Percentiles rank a stretch among this genome's conserved stretches.
Evolutionary conservation across 2,797 vertebrate genomes (phyloP).

Genomic region (Novumbra hubbsi): DNA sequence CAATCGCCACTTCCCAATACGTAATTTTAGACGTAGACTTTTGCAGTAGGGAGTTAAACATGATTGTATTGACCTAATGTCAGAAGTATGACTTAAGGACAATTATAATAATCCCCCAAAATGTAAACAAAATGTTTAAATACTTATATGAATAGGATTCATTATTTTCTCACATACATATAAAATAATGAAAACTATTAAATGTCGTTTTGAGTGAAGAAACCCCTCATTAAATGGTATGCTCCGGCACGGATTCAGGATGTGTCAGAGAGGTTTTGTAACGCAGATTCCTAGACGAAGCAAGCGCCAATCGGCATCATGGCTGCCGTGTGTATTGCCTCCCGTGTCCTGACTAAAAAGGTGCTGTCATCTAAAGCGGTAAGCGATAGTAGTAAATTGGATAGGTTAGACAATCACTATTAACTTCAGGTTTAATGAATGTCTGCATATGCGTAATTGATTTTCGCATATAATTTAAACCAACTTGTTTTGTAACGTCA

Average conservation of each 20-base stretch:
- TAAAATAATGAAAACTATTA: background rate
- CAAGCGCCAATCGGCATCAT: conserved; percentile 37
- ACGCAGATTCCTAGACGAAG: background rate
- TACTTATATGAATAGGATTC: background rate
- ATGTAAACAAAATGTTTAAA: background rate
- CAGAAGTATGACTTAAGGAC: background rate
- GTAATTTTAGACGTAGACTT: background rate
- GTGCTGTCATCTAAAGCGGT: conserved; percentile 42
- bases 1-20: background rate
- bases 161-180: background rate
- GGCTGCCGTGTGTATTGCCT: conserved; percentile 40
- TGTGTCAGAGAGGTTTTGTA: too few species aligned
- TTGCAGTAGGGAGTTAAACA: background rate
- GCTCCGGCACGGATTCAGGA: background rate
- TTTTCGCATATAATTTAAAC: background rate
- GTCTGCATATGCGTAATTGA: background rate
- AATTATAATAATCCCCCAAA: background rate
- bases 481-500: conserved; percentile 27
- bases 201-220: background rate
- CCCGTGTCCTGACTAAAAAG: conserved; percentile 48
- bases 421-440: background rate
- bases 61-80: background rate
- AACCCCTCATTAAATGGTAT: background rate
- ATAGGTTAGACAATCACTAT: background rate
- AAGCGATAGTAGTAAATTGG: conserved; percentile 14